Conservation (phyloP, 23 tunicate species). For the Styela clava region DNA sequence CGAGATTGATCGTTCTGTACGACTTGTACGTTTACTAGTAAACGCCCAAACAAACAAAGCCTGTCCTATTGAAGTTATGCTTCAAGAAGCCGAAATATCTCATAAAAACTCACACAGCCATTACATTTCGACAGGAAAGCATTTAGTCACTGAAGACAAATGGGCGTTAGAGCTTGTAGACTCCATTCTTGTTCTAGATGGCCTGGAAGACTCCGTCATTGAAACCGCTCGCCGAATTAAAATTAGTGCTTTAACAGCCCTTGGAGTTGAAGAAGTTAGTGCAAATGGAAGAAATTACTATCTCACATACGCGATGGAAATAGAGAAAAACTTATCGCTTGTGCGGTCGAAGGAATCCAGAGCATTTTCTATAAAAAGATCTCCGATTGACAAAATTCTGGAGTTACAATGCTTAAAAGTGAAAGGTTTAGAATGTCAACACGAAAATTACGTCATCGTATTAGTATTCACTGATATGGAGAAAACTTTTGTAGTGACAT, state of each 20-base stretch:
- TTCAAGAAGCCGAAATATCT: background rate
- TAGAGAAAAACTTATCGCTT: background rate
- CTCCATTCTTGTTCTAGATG: background rate
- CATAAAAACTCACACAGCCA: background rate
- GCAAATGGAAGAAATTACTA: conserved; percentile 54
- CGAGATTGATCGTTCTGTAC: background rate
- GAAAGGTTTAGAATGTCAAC: conserved; percentile 8
- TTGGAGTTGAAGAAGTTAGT: conserved; percentile 12
- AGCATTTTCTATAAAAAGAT: background rate
- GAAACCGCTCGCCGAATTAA: background rate
- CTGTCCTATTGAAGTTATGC: background rate
- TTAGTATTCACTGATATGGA: background rate
- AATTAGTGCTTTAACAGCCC: conserved; percentile 13
- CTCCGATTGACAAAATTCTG: background rate
- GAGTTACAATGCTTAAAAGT: background rate
- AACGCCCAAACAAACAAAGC: background rate
- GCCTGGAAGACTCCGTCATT: background rate
- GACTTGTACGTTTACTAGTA: background rate
- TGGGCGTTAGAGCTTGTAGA: conserved; percentile 54
- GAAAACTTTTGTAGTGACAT: background rate
- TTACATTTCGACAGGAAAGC: background rate
- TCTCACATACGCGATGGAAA: conserved; percentile 29
- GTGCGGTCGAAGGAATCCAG: background rate
- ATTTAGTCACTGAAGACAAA: conserved; percentile 27
- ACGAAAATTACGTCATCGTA: background rate